Evolutionary conservation across 2,797 vertebrate species (phyloP).

Genomic region (Eupleurogrammus muticus): DNA sequence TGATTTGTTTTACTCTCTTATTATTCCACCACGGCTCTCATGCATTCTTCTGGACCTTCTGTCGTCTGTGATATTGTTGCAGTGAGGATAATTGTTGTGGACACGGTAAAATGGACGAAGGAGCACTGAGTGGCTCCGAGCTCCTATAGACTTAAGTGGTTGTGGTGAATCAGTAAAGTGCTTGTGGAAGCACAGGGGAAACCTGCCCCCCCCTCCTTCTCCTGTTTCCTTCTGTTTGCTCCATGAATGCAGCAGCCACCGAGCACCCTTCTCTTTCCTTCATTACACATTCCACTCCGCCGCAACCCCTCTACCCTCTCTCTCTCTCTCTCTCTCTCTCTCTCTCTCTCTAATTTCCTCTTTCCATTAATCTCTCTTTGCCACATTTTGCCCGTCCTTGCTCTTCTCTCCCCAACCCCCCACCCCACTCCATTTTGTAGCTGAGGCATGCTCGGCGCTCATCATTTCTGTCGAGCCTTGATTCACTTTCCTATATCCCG

Average conservation of each 20-base stretch:
- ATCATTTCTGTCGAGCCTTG: slow-evolving; percentile 63
- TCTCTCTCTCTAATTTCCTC: slow-evolving; percentile 62
- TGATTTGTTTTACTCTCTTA: slow-evolving; percentile 25
- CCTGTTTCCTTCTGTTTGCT: slow-evolving; percentile 44
- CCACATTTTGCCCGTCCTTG: slow-evolving; percentile 3
- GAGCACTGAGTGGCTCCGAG: slow-evolving; percentile 47
- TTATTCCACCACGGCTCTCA: neutral
- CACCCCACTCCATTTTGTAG: slow-evolving; percentile 62
- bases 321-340: too few relatives aligned
- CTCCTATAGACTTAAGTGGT: slow-evolving; percentile 67
- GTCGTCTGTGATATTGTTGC: slow-evolving; percentile 33
- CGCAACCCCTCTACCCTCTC: neutral
- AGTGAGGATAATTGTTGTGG: slow-evolving; percentile 67
- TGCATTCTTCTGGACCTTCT: slow-evolving; percentile 4
- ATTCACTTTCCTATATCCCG: slow-evolving; percentile 65
- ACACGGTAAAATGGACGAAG: slow-evolving; percentile 52
- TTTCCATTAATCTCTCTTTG: slow-evolving; percentile 65
- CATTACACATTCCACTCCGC: slow-evolving; percentile 51
- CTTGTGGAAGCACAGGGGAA: slow-evolving; percentile 64
- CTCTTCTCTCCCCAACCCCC: slow-evolving; percentile 28
- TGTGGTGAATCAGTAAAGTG: slow-evolving; percentile 75
- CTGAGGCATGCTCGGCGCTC: slow-evolving; percentile 48
- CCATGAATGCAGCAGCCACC: slow-evolving; percentile 37
- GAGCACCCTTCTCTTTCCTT: slow-evolving; percentile 38
- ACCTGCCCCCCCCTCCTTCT: slow-evolving; percentile 60